Conservation (phyloP, 2,888 invertebrate species). For the Oscheius sp. region DNA sequence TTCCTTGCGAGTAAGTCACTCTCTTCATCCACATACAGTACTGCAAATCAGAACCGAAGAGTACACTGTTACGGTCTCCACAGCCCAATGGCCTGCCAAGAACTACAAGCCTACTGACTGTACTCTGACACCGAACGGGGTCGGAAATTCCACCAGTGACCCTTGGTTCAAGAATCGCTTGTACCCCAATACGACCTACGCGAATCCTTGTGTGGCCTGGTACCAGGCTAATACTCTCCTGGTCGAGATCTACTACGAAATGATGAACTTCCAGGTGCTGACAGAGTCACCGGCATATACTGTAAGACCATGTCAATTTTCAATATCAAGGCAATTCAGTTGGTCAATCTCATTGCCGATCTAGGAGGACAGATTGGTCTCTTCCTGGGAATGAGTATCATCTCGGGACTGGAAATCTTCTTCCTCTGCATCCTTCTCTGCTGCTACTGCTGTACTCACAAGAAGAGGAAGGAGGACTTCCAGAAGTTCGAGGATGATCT, state of each 20-base stretch:
- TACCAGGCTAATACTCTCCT: constrained; percentile 73
- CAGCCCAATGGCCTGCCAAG: constrained; percentile 69
- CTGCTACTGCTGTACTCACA: constrained; percentile 55
- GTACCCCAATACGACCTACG: neutral
- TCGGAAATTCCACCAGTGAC: neutral
- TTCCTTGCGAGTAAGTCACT: constrained; percentile 65
- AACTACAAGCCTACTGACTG: constrained; percentile 66
- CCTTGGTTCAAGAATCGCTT: neutral
- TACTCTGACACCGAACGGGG: constrained; percentile 30
- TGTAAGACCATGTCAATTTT: constrained; percentile 39
- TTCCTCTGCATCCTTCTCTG: constrained; percentile 51
- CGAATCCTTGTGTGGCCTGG: constrained; percentile 42
- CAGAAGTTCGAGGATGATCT: constrained; percentile 46
- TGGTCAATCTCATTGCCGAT: constrained; percentile 74
- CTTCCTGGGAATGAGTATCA: constrained; percentile 72
- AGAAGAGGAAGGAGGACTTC: constrained; percentile 46
- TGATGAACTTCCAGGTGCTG: constrained; percentile 73
- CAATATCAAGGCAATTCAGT: constrained; percentile 59
- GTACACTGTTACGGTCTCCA: constrained; percentile 70
- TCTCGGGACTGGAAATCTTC: constrained; percentile 53
- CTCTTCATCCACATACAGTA: no score
- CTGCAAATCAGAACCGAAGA: neutral
- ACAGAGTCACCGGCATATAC: constrained; percentile 65
- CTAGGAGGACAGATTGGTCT: constrained; percentile 74
- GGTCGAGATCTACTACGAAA: constrained; percentile 74